Conservation (phyloP, 2,888 invertebrate genomes). For the Plagodis pulveraria region DNA sequence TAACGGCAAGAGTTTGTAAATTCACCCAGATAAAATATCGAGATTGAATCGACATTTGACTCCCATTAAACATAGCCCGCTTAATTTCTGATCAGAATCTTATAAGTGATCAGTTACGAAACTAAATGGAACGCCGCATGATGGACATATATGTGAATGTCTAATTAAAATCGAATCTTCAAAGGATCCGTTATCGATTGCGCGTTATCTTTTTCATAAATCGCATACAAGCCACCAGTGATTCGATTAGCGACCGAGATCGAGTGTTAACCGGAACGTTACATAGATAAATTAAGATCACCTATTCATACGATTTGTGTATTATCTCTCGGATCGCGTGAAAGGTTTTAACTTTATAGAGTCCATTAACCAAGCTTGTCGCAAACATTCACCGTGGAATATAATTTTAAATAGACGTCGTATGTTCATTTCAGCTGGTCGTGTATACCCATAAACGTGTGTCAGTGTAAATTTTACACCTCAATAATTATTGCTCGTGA, state of each 20-base stretch:
- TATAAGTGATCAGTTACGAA: constrained; percentile 44
- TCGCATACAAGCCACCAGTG: constrained; percentile 63
- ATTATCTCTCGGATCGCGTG: constrained; percentile 72
- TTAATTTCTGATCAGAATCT: constrained; percentile 44
- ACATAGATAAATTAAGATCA: constrained; percentile 81
- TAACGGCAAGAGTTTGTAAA: background rate
- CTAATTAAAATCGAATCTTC: constrained; percentile 56
- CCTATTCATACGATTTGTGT: constrained; percentile 77
- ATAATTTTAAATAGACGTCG: constrained; percentile 57
- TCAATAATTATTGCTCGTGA: constrained; percentile 67
- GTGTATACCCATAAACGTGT: constrained; percentile 59
- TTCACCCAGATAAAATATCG: background rate
- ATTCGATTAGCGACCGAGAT: constrained; percentile 72
- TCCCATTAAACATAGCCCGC: constrained; percentile 17
- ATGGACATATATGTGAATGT: constrained; percentile 49
- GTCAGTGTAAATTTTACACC: constrained; percentile 75
- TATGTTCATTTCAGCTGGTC: constrained; percentile 40
- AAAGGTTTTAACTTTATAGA: constrained; percentile 70
- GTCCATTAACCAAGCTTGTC: constrained; percentile 73
- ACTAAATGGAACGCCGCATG: constrained; percentile 38
- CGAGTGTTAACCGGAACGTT: constrained; percentile 73
- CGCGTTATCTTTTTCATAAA: constrained; percentile 67
- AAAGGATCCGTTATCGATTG: constrained; percentile 60
- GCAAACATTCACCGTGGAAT: constrained; percentile 67
- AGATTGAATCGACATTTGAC: constrained; percentile 3